These are phyloP conservation scores for Podabrus alpinus DNA, from an alignment of 2,888 invertebrate genomes.

Conservation along the genomic window DNA sequence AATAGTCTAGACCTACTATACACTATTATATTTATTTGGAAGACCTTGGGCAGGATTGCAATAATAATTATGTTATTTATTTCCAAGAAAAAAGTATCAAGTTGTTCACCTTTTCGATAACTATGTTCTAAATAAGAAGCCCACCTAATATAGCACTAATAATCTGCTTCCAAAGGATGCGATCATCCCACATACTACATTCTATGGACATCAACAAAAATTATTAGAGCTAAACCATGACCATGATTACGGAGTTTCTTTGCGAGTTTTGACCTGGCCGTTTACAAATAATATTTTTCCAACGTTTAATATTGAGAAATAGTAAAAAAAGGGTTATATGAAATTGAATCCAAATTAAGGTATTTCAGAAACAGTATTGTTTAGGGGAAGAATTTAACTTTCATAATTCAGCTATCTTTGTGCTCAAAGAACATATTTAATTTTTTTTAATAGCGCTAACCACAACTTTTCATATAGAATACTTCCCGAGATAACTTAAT, in stretches of 20 bases:
- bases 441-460: neutral
- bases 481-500: neutral
- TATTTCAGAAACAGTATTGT: neutral
- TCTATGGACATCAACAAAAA: neutral
- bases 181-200: neutral
- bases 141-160: neutral
- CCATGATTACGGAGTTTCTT: neutral
- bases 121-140: neutral
- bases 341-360: neutral
- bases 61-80: too few relatives aligned
- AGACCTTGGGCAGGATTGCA: neutral
- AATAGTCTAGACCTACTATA: slow-evolving; percentile 7
- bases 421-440: neutral
- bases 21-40: neutral
- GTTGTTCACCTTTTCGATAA: neutral
- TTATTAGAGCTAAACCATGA: neutral
- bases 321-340: too few relatives aligned
- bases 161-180: neutral
- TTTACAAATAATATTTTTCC: neutral
- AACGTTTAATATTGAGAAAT: too few relatives aligned
- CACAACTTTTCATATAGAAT: neutral
- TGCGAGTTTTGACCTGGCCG: neutral
- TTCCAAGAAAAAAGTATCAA: neutral
- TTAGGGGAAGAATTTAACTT: neutral
- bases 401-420: neutral